These are phyloP conservation scores for Mastigias papua DNA, from an alignment of 30 jellyfish, hydroid and myxozoan species.

Conservation along the genomic window DNA sequence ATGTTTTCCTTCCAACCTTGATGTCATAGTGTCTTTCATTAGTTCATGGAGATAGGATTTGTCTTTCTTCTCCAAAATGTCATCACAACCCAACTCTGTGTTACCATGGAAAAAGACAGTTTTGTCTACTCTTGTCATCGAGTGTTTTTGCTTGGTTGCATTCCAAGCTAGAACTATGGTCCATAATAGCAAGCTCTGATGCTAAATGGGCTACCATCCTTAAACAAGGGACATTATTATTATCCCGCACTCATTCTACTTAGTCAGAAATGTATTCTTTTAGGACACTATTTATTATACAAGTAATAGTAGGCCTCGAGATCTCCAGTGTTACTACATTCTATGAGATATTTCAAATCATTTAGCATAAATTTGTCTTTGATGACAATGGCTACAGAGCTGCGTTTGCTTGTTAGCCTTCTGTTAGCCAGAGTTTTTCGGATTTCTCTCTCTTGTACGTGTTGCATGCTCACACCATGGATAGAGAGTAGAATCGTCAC, in stretches of 20 bases:
- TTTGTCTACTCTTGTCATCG: conserved; percentile 28
- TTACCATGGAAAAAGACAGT: conserved; percentile 28
- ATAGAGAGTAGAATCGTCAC: conserved; percentile 27
- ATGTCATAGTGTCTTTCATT: conserved; percentile 2
- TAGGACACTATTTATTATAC: conserved; percentile 44
- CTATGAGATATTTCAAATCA: conserved; percentile 38
- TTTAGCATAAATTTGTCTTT: conserved; percentile 34
- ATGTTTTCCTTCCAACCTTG: conserved; percentile 1
- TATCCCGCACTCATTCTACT: conserved; percentile 56
- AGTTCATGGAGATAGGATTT: conserved; percentile 20
- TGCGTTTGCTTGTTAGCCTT: conserved; percentile 10
- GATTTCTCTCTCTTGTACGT: conserved; percentile 12
- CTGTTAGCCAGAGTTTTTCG: conserved; percentile 15
- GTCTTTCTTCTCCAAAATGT: conserved; percentile 9
- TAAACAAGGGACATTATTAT: no score
- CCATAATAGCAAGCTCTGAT: conserved; percentile 62
- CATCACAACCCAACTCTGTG: conserved; percentile 24
- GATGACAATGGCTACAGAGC: conserved; percentile 31
- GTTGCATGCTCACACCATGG: conserved; percentile 23
- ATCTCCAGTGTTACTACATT: conserved; percentile 34
- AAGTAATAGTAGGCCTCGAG: conserved; percentile 54
- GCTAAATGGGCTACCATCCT: no score
- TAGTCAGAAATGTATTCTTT: conserved; percentile 33
- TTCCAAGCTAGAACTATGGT: conserved; percentile 23
- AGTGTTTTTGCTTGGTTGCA: conserved; percentile 37